These are phyloP conservation scores for Thaleichthys pacificus DNA, from an alignment of 2,797 vertebrate species.

Conservation along the genomic window DNA sequence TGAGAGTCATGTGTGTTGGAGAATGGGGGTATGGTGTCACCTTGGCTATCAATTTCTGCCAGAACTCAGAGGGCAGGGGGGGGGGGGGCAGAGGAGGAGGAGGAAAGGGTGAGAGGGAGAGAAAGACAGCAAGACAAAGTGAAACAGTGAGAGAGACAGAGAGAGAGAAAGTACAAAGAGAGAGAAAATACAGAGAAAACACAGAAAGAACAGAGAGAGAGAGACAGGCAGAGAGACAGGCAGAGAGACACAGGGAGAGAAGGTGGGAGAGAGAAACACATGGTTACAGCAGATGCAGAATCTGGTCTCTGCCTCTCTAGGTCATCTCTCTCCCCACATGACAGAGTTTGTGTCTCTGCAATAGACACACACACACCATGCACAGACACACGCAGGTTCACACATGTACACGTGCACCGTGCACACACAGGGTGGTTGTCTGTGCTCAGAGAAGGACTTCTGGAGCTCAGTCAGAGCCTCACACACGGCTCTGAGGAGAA, in stretches of 20 bases:
- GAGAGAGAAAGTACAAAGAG: not conserved
- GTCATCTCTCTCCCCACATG: constrained; percentile 45
- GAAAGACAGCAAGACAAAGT: not conserved
- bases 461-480: no score
- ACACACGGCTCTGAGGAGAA: no score
- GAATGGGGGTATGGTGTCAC: constrained; percentile 10
- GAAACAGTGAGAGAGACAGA: not conserved
- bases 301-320: constrained; percentile 63
- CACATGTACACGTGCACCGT: no score
- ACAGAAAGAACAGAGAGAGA: not conserved
- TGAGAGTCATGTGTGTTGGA: not conserved
- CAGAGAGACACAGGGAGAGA: constrained; percentile 2
- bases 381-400: no score
- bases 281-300: not conserved
- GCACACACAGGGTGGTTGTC: no score
- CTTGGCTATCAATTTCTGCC: constrained; percentile 6
- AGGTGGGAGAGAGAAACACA: not conserved
- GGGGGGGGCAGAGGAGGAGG: not conserved
- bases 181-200: no score
- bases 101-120: not conserved
- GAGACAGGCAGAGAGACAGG: not conserved
- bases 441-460: no score
- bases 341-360: no score
- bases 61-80: not conserved
- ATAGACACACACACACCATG: no score